Evolutionary conservation across 2,888 invertebrate species (phyloP).

Genomic region (Portevinia maculata): DNA sequence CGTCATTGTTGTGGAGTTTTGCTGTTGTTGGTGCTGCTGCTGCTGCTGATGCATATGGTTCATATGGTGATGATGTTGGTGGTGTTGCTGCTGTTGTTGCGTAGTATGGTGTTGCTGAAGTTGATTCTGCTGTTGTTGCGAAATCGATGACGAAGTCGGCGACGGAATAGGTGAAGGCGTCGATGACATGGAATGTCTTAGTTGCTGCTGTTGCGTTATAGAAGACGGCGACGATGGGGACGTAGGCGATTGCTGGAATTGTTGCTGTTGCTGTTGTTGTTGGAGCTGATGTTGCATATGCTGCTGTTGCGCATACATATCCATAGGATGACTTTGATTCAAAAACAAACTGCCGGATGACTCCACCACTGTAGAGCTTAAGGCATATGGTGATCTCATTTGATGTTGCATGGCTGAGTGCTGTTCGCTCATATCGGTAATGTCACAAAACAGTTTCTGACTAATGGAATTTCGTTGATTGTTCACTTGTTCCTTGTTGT

Average conservation of each 20-base stretch:
- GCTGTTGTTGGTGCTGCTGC: conserved; percentile 76
- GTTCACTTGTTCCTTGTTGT: conserved; percentile 20
- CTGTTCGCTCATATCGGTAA: conserved; percentile 65
- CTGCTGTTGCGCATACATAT: conserved; percentile 77
- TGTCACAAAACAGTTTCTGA: conserved; percentile 50
- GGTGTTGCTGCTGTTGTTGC: conserved; percentile 74
- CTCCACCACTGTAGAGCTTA: conserved; percentile 57
- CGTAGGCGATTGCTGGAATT: conserved; percentile 66
- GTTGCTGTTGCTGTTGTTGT: conserved; percentile 55
- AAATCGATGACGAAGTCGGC: conserved; percentile 73
- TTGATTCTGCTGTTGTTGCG: conserved; percentile 76
- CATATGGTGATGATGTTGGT: conserved; percentile 76
- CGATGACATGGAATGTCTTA: conserved; percentile 77
- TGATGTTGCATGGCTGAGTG: conserved; percentile 72
- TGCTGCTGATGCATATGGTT: conserved; percentile 77
- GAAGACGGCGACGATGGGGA: conserved; percentile 77
- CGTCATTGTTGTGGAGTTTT: conserved; percentile 71
- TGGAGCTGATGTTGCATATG: conserved; percentile 73
- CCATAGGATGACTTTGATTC: conserved; percentile 76
- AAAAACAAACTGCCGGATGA: conserved; percentile 54
- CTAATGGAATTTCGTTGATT: conserved; percentile 20
- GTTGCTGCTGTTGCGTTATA: conserved; percentile 72
- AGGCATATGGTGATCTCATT: conserved; percentile 70
- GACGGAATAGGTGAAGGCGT: conserved; percentile 77
- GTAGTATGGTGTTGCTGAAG: conserved; percentile 76